Evolutionary conservation across 2,888 invertebrate species (phyloP).

Genomic region (Venustoraphidia nigricollis): DNA sequence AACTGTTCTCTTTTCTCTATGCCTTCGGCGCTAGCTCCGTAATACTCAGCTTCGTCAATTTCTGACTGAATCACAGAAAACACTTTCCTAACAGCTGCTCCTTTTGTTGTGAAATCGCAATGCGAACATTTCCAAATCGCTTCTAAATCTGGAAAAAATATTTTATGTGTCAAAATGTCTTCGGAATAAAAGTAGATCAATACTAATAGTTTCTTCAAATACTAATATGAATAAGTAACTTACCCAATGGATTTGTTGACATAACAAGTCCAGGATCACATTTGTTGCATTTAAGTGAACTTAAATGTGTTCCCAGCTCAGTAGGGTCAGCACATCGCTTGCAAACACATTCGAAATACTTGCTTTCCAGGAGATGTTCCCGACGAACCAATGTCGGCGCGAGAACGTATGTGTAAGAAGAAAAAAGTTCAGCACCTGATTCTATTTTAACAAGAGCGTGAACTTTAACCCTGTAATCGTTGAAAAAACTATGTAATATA

Average conservation of each 20-base stretch:
- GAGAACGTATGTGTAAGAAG: constrained; percentile 63
- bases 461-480: constrained; percentile 41
- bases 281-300: constrained; percentile 62
- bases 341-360: constrained; percentile 68
- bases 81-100: constrained; percentile 43
- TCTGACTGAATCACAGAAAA: constrained; percentile 49
- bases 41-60: constrained; percentile 43
- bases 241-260: constrained; percentile 50
- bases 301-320: constrained; percentile 64
- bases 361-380: constrained; percentile 52
- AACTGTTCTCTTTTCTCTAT: constrained; percentile 49
- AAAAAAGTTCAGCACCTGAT: constrained; percentile 45
- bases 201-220: no score
- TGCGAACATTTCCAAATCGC: constrained; percentile 51
- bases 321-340: constrained; percentile 61
- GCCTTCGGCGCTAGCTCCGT: constrained; percentile 39
- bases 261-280: constrained; percentile 56
- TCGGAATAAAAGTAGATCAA: background rate
- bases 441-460: constrained; percentile 51
- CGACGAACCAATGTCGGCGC: constrained; percentile 57
- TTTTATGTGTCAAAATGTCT: background rate
- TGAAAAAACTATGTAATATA: background rate
- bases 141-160: constrained; percentile 30
- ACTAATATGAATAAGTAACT: constrained; percentile 11
- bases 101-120: constrained; percentile 48